These are phyloP conservation scores for Fulica atra DNA, from an alignment of 2,113 vertebrate genomes.

Conservation along the genomic window DNA sequence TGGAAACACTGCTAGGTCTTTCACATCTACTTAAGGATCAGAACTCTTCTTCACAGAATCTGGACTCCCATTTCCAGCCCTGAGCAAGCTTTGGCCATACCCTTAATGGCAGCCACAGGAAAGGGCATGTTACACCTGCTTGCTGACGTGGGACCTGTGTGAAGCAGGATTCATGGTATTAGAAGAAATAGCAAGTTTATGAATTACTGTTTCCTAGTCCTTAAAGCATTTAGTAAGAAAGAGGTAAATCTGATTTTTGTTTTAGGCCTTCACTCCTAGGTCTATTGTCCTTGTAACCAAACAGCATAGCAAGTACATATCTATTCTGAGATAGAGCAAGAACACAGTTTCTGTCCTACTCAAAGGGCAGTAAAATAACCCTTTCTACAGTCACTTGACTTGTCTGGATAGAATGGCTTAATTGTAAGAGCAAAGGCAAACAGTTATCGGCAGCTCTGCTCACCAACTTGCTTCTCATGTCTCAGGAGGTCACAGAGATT, in stretches of 20 bases:
- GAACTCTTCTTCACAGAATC: neutral
- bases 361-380: neutral
- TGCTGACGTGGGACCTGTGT: fast-evolving
- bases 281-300: neutral
- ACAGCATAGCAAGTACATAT: neutral
- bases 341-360: neutral
- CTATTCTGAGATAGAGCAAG: neutral
- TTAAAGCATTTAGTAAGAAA: neutral
- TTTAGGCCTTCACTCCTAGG: neutral
- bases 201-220: neutral
- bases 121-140: neutral
- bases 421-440: neutral
- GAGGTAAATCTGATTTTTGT: neutral
- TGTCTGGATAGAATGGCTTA: neutral
- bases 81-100: neutral
- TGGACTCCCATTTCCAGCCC: neutral
- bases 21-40: neutral
- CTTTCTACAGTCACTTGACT: neutral
- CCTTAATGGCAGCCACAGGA: neutral
- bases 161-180: neutral
- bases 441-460: neutral
- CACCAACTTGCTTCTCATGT: neutral
- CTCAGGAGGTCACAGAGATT: neutral
- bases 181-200: neutral
- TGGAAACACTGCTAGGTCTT: neutral